phyloP scores from a whole-genome alignment of 2,797 vertebrate species.

The Notolepis coatsorum region DNA sequence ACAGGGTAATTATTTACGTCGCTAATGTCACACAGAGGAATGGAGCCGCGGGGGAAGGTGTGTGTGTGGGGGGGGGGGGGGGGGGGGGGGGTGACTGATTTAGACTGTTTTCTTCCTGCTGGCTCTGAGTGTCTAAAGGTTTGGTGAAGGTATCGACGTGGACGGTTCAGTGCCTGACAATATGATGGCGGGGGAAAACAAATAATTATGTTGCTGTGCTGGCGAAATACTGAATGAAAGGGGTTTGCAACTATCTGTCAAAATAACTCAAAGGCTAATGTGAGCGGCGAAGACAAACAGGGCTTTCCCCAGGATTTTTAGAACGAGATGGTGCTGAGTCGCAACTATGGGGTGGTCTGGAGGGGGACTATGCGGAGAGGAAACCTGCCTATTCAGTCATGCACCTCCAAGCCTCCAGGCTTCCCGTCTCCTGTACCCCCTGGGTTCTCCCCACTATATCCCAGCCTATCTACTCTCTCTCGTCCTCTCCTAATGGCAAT shows the following conservation, averaged over 20 bases:
- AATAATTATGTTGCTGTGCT: not conserved
- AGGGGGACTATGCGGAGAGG: too few species aligned
- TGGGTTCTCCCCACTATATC: not conserved
- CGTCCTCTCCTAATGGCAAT: too few species aligned
- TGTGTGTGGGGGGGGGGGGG: not conserved
- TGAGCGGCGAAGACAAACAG: not conserved
- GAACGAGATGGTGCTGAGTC: too few species aligned
- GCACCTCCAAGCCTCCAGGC: not conserved
- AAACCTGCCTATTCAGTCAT: too few species aligned
- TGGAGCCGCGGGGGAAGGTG: too few species aligned
- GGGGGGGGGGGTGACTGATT: slow-evolving; percentile 22
- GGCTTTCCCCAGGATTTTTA: too few species aligned
- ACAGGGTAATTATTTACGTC: slow-evolving; percentile 57
- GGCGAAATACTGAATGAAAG: slow-evolving; percentile 15
- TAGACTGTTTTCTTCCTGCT: slow-evolving; percentile 20
- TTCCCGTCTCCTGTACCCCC: not conserved
- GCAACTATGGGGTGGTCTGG: too few species aligned
- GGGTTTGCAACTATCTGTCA: slow-evolving; percentile 16
- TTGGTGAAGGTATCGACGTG: slow-evolving; percentile 13
- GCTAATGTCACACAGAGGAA: slow-evolving; percentile 39
- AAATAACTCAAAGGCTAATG: slow-evolving; percentile 4
- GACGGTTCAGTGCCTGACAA: slow-evolving; percentile 13
- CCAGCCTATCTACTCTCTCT: too few species aligned
- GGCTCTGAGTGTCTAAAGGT: slow-evolving; percentile 22
- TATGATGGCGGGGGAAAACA: slow-evolving; percentile 15